Evolutionary conservation across 2,113 vertebrate species (phyloP).

Genomic region (Elephas maximus): DNA sequence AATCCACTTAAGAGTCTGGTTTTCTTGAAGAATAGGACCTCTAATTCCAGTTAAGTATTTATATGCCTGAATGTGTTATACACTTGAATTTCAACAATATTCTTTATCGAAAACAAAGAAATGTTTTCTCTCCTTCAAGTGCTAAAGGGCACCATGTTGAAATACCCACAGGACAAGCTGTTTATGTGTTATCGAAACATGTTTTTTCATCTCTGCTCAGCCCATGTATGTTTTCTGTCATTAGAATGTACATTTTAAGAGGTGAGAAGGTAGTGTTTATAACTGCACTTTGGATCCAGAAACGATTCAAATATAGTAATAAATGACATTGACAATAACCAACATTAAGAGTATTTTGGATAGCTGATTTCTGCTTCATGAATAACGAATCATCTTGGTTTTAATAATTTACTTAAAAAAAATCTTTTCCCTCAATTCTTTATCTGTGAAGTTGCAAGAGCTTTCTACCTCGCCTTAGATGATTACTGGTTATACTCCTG

Average conservation of each 20-base stretch:
- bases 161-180: not conserved
- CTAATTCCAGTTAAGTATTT: constrained; percentile 32
- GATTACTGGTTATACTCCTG: constrained; percentile 75
- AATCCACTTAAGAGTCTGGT: constrained; percentile 11
- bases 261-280: constrained; percentile 18
- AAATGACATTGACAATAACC: constrained; percentile 31
- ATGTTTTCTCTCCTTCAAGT: not conserved
- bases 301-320: constrained; percentile 61
- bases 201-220: constrained; percentile 53
- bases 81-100: constrained; percentile 44
- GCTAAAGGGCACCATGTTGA: constrained; percentile 3
- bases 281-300: constrained; percentile 51
- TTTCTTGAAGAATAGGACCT: constrained; percentile 12
- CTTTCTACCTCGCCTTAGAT: constrained; percentile 71
- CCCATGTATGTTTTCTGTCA: constrained; percentile 41
- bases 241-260: constrained; percentile 49
- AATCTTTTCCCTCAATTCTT: not conserved
- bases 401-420: constrained; percentile 70
- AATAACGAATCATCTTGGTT: constrained; percentile 62
- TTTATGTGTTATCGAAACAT: constrained; percentile 14
- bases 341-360: constrained; percentile 40
- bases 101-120: not conserved
- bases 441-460: constrained; percentile 65
- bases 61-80: constrained; percentile 22
- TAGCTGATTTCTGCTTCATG: constrained; percentile 34